Conservation (phyloP, 2,113 vertebrate genomes). For the Prunella fulvescens region DNA sequence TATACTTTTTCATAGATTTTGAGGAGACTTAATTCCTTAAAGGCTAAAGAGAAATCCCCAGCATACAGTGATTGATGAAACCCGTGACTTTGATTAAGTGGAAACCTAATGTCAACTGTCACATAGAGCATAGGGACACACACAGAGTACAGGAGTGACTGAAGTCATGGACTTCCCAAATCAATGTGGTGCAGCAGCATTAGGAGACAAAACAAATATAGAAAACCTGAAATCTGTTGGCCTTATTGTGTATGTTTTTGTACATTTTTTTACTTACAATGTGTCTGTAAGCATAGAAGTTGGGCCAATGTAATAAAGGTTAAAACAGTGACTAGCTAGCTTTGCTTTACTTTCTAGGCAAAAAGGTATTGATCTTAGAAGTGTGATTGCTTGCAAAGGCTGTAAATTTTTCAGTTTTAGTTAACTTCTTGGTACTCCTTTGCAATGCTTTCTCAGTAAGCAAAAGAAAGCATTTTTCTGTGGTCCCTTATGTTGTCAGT, state of each 20-base stretch:
- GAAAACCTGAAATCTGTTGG: background rate
- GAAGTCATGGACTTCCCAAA: background rate
- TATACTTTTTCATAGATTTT: background rate
- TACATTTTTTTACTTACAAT: background rate
- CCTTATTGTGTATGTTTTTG: background rate
- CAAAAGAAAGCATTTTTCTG: background rate
- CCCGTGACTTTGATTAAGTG: constrained; percentile 4
- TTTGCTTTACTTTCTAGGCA: background rate
- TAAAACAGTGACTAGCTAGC: background rate
- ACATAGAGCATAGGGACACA: background rate
- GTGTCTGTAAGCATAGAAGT: background rate
- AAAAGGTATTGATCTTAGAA: background rate
- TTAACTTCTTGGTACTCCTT: background rate
- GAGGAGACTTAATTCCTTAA: background rate
- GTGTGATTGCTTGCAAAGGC: background rate
- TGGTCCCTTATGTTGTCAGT: background rate
- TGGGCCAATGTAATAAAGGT: background rate
- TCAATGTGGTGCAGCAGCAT: background rate
- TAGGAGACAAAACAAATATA: background rate
- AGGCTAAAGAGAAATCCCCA: background rate
- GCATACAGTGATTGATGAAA: background rate
- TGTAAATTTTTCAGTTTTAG: background rate
- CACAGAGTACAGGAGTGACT: background rate
- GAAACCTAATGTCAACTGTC: background rate
- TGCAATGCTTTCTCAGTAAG: background rate